Base-by-base conservation (phyloP, 2,888 invertebrate species). In the Cylindroiulus punctatus region DNA sequence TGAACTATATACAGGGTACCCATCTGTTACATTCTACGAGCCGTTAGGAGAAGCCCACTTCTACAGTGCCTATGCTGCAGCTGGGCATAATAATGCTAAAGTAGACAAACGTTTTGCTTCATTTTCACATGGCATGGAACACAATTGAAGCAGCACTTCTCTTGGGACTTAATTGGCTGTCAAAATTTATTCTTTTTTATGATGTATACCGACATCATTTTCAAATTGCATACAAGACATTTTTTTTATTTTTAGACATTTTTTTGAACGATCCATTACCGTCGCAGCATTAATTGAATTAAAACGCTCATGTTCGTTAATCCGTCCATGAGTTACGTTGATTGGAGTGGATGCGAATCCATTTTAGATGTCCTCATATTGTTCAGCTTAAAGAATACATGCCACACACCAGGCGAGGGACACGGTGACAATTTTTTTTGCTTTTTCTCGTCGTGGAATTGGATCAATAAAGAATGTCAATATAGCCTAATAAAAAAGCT, bases 401-500 rank as follows among this genome's bases (percentile, higher is more conserved):
- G 10, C 26, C 14, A 8, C 26, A 26, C 14, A 8, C 65, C 12
- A 22, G 14, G n/a, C 22, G 57, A 22, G 26, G 65, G 26, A 65
- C 65, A 65, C 22, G 22, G 57, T 22, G n/a, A 22, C n/a, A 57
- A 22, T 22, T 65, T 47, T 65, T 65, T 26, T 26, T n/a, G 7
- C n/a, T 65, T 26, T 26, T 26, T 26, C 65, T 26, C 65, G 22
- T 26, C 26, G 26, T 65, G 65, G 65, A 65, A 65, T 65, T 65
- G 65, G 65, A 65, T 65, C 65, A 65, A 65, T 65, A 65, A 65
- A n/a, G 65, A 65, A 65, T 65, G 65, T 65, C 65, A 65, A 65
- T 65, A 65, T 65, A 65, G 65, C 65, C 65, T 26, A 65, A 65
- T 65, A 65, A 65, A 65, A 65, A 65, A 26, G 65, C 65, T 65